Conservation (phyloP, 2,113 vertebrate species). For the Pipra filicauda region DNA sequence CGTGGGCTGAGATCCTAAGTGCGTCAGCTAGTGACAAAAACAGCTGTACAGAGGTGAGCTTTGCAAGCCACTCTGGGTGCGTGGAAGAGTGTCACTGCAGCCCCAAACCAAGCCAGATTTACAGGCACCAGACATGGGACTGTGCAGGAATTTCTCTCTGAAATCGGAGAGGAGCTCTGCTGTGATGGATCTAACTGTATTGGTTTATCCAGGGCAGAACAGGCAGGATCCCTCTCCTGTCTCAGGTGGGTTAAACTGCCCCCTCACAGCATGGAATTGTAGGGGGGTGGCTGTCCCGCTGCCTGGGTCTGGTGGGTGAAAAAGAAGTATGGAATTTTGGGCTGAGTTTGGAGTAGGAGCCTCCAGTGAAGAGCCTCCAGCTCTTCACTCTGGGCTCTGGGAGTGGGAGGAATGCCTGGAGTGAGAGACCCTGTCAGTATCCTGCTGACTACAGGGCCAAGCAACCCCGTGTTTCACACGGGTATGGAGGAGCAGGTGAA, state of each 20-base stretch:
- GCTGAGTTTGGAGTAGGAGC: neutral
- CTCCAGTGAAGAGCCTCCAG: neutral
- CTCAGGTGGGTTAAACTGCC: rapidly evolving
- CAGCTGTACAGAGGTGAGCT: neutral
- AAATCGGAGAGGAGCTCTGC: neutral
- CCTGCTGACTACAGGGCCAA: neutral
- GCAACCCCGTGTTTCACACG: rapidly evolving
- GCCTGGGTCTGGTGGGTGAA: neutral
- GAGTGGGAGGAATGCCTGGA: neutral
- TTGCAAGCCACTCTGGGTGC: neutral
- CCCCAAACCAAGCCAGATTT: neutral
- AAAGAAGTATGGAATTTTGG: neutral
- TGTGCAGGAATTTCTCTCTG: neutral
- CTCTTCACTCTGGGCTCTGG: neutral
- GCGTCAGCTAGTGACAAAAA: neutral
- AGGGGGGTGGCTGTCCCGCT: rapidly evolving
- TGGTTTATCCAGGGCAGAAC: neutral
- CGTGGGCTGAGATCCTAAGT: neutral
- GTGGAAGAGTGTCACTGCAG: neutral
- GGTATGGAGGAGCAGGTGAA: rapidly evolving
- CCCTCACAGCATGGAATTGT: neutral
- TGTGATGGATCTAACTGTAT: neutral
- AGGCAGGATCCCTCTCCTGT: neutral
- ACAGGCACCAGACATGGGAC: rapidly evolving
- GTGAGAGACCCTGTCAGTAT: neutral